Base-by-base conservation (phyloP, 2,113 vertebrate species). In the Corythornis cristatus region DNA sequence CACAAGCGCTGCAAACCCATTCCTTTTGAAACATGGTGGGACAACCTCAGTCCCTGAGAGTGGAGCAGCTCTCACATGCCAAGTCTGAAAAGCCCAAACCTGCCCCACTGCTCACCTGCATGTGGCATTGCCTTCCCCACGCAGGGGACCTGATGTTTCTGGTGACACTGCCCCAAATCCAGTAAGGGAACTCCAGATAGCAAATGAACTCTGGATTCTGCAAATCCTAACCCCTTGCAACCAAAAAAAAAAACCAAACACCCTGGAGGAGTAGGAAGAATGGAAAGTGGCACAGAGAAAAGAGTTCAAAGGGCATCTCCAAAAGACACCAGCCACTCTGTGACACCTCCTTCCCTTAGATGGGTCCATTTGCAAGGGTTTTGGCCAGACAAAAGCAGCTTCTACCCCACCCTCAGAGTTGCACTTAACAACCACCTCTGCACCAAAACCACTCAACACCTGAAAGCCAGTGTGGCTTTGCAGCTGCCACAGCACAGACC, bases 41-140 rank as follows among this genome's bases (percentile, higher is more conserved):
- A 56, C 29, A 16, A 40, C 56, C 28, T 4, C 0, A 0, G 28
- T 43, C 67, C 35, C 80, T 3, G 0, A 0, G 11, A 48, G 51
- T 3, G 29, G 40, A 84, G 87, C 68, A n/a, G 40, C 61, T 71
- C 33, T 67, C 11, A 4, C 20, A 18, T 19, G 22, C 28, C 0
- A 0, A 83, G 67, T 2, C 71, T 8, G 5, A 2, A 51, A 54
- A 62, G 19, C 26, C 83, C 51, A 45, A 58, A 26, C 7, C 46
- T 61, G 54, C 16, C 51, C 72, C 2, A 0, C 10, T 1, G 2
- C 13, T 8, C 46, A n/a, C 17, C 19, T 53, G 64, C 53, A 26
- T 13, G 13, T 0, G 1, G 88, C 62, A 26, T 3, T 2, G 17
- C 23, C 42, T 28, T 50, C 31, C 73, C 61, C 26, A 5, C 11